phyloP scores from a whole-genome alignment of 2,888 invertebrate species.

The Incurvaria masculella region DNA sequence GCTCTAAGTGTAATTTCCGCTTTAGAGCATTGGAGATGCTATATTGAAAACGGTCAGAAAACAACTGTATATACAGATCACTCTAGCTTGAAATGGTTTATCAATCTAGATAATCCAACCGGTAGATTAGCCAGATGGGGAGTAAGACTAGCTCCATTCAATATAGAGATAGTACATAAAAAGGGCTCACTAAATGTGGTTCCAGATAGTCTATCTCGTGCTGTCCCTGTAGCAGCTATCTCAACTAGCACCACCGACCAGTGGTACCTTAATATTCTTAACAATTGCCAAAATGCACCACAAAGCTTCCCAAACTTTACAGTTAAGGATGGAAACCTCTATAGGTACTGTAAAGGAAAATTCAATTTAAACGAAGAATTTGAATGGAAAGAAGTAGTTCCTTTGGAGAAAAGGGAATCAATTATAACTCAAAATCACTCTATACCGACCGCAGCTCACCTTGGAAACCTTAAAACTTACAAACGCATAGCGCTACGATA shows the following conservation, averaged over 20 bases:
- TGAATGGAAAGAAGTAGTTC: neutral
- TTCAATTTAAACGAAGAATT: neutral
- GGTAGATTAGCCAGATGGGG: constrained; percentile 13
- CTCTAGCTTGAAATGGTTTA: constrained; percentile 10
- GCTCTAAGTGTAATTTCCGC: constrained; percentile 10
- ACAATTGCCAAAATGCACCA: neutral
- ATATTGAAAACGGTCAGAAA: constrained; percentile 2
- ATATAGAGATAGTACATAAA: constrained; percentile 10
- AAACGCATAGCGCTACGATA: neutral
- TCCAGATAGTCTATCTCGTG: neutral
- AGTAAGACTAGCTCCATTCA: constrained; percentile 7
- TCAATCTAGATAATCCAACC: constrained; percentile 9
- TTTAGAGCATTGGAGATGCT: constrained; percentile 10
- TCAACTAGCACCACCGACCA: neutral
- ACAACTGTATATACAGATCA: constrained; percentile 9
- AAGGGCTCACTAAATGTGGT: neutral
- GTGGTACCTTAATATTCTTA: neutral
- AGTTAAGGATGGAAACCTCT: neutral
- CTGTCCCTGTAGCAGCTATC: neutral
- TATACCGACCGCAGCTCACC: neutral
- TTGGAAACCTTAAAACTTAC: neutral
- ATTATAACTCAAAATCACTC: neutral
- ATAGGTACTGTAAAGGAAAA: neutral
- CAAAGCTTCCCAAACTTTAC: neutral
- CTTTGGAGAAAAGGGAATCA: neutral